A percentile compares a stretch with the other conserved stretches of the same genome.
Conservation (phyloP, 2,888 invertebrate genomes). For the Drosophila anomelani region DNA sequence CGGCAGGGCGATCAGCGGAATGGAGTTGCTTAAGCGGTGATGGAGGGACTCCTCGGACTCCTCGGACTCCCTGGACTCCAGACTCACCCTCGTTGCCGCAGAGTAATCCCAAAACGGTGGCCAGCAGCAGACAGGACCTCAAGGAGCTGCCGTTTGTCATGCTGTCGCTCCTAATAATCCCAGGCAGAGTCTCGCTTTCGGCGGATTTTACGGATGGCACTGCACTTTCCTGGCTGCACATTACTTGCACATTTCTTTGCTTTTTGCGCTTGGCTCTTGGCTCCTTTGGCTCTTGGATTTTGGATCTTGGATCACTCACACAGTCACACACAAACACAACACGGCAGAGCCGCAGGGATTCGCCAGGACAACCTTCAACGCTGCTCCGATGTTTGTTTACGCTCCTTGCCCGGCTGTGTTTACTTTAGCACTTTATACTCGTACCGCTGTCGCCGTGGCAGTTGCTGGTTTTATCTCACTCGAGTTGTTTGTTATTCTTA, state of each 20-base stretch:
- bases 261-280: constrained; percentile 11
- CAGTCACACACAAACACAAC: constrained; percentile 2
- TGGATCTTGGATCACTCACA: constrained; percentile 28
- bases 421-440: constrained; percentile 34
- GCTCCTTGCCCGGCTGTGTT: constrained; percentile 36
- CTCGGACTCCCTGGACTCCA: constrained; percentile 33
- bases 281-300: constrained; percentile 15
- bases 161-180: constrained; percentile 46
- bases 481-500: constrained; percentile 47
- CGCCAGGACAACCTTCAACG: constrained; percentile 24
- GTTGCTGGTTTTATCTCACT: constrained; percentile 43
- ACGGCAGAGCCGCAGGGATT: constrained; percentile 11
- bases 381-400: constrained; percentile 40
- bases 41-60: constrained; percentile 35
- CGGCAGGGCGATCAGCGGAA: constrained; percentile 18
- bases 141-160: constrained; percentile 66
- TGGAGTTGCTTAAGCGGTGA: constrained; percentile 21
- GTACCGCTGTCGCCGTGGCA: constrained; percentile 5
- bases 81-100: constrained; percentile 59
- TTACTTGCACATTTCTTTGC: constrained; percentile 61
- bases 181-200: constrained; percentile 43
- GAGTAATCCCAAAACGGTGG: constrained; percentile 70
- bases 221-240: constrained; percentile 56
- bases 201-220: constrained; percentile 56
- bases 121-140: constrained; percentile 65